Evolutionary conservation across 1,140 invertebrate species (phyloP).

Genomic region (Hylaeus volcanicus): DNA sequence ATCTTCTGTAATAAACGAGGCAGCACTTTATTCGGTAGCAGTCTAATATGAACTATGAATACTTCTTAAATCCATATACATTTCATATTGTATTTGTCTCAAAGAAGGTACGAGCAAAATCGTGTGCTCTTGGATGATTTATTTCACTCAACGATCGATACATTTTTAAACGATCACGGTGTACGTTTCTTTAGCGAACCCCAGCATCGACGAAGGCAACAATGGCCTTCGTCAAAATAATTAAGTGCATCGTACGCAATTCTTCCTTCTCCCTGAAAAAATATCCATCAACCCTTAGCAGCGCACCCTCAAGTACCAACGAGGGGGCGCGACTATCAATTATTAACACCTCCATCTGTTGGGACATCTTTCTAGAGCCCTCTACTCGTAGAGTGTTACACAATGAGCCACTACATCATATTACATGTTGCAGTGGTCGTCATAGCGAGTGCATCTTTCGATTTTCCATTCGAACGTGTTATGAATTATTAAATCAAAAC

Average conservation of each 20-base stretch:
- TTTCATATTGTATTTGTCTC: neutral
- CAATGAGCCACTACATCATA: constrained; percentile 68
- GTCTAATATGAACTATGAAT: too few species aligned
- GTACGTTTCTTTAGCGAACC: neutral
- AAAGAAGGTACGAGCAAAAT: neutral
- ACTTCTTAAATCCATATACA: too few species aligned
- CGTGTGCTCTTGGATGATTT: too few species aligned
- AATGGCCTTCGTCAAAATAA: constrained; percentile 44
- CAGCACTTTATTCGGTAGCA: too few species aligned
- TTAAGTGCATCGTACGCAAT: constrained; percentile 35
- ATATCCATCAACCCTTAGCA: constrained; percentile 48
- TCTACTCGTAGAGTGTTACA: constrained; percentile 50
- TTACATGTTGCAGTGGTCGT: constrained; percentile 60
- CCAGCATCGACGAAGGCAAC: neutral
- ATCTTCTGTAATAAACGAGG: too few species aligned
- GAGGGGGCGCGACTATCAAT: constrained; percentile 76
- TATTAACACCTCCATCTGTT: constrained; percentile 79
- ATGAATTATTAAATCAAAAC: neutral
- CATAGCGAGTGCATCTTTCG: constrained; percentile 55
- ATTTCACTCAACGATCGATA: neutral
- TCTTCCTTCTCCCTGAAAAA: constrained; percentile 48
- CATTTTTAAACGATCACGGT: constrained; percentile 3
- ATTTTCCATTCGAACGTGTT: neutral
- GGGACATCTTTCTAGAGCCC: constrained; percentile 67
- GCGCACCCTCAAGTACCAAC: constrained; percentile 61